Percentiles rank a stretch among this genome's conserved stretches.
phyloP scores from a whole-genome alignment of 2,113 vertebrate species.

The Bothrops jararaca region DNA sequence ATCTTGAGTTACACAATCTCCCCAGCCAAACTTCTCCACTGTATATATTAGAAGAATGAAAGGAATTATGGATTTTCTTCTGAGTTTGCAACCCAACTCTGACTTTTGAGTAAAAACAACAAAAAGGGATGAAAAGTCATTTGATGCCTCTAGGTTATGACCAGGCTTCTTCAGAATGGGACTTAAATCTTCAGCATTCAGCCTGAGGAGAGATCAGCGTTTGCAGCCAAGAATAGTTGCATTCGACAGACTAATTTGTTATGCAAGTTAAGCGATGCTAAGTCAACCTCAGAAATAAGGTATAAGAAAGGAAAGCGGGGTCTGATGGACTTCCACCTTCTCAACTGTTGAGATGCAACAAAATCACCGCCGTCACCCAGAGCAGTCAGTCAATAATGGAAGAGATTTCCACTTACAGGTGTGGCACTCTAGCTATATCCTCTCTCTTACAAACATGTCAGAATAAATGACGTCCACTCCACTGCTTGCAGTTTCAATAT shows the following conservation, averaged over 20 bases:
- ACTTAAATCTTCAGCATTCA: not conserved
- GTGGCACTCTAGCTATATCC: not conserved
- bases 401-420: not conserved
- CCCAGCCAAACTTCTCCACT: conserved; percentile 44
- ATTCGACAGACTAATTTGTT: not conserved
- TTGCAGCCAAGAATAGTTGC: not conserved
- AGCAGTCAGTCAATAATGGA: not conserved
- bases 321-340: not conserved
- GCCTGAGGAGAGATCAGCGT: not conserved
- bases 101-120: not conserved
- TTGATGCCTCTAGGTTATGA: not conserved
- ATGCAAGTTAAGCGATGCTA: not conserved
- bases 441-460: not conserved
- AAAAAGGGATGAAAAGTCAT: not conserved
- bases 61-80: conserved; percentile 14
- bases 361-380: not conserved
- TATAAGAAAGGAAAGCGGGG: not conserved
- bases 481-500: not conserved
- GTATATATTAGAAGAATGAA: conserved; percentile 46
- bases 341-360: not conserved
- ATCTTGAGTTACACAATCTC: conserved; percentile 63
- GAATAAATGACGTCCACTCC: not conserved
- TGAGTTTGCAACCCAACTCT: conserved; percentile 35
- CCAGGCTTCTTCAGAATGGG: not conserved
- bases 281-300: not conserved